Conservation (phyloP, 2,113 vertebrate species). For the Perccottus glenii region DNA sequence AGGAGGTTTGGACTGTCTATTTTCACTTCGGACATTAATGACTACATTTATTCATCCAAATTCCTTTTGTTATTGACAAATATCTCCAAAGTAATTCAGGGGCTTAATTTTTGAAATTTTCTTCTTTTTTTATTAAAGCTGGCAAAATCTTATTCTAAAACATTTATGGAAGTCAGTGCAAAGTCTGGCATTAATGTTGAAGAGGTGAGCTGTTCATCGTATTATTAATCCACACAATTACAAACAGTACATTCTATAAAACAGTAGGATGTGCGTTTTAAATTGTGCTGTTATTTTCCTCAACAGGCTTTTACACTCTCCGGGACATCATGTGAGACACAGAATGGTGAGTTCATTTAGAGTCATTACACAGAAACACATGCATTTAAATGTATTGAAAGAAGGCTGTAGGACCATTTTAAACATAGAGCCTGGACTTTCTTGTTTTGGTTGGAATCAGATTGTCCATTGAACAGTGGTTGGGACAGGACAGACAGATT, state of each 20-base stretch:
- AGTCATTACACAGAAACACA: not conserved
- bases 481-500: too few species aligned
- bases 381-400: not conserved
- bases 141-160: slow-evolving; percentile 96
- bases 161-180: slow-evolving; percentile 96
- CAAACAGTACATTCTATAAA: too few species aligned
- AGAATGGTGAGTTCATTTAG: slow-evolving; percentile 89
- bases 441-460: too few species aligned
- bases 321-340: slow-evolving; percentile 96
- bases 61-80: too few species aligned
- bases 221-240: too few species aligned
- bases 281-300: not conserved
- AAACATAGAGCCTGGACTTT: too few species aligned
- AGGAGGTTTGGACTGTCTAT: slow-evolving; percentile 81
- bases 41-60: not conserved
- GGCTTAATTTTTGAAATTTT: too few species aligned
- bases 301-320: slow-evolving; percentile 89
- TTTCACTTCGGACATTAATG: not conserved
- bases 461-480: too few species aligned
- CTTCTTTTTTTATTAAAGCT: slow-evolving; percentile 78
- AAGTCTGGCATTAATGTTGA: slow-evolving; percentile 97
- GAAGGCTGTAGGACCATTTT: too few species aligned
- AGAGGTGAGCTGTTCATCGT: slow-evolving; percentile 81
- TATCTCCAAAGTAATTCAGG: too few species aligned
- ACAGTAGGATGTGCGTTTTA: not conserved